Evolutionary conservation across 2,113 vertebrate genomes (phyloP), one percentile per base, ranked within the genome.

Genomic region (Tichodroma muraria): DNA sequence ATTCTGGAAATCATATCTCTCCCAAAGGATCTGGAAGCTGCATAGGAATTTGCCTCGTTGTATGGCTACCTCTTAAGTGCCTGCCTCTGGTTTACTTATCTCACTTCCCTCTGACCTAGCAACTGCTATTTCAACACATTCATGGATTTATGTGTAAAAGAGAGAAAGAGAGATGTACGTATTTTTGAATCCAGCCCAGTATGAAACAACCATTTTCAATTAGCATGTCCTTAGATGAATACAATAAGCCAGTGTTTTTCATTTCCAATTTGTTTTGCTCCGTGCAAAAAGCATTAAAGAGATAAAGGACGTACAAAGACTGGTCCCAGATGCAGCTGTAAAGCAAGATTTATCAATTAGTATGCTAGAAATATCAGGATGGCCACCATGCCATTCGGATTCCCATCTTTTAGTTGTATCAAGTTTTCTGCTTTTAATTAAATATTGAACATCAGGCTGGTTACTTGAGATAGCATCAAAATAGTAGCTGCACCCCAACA

Each of bases 211-310:
- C 76, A 96, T 95, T 97, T 96, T 80, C 90, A 97, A 93, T 97
- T 95, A 97, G 71, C 77, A 69, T 94, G 88, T 86, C 89, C 89
- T 93, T 71, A 95, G 81, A 90, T 89, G 85, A 96, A 95, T 91
- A 96, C 94, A 97, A 96, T 92, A 94, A 93, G 65, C 81, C 95
- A 88, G 85, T 95, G 94, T 95, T 96, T 96, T 93, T 90, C 81
- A 94, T 97, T 97, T 94, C 52, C 65, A 95, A 88, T 91, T 91
- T 93, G 76, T 93, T 95, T 78, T 95, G 81, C 90, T 96, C 79
- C 1, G 6, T 90, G 89, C 79, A 95, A 82, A 95, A 92, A 28
- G 84, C 95, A 95, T 94, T 96, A 93, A 84, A 93, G 65, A 95
- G 96, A 97, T 97, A 97, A 97, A 97, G 94, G 69, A 86, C 88